Conservation (phyloP, 2,113 vertebrate genomes). For the Herpetotheres cachinnans region DNA sequence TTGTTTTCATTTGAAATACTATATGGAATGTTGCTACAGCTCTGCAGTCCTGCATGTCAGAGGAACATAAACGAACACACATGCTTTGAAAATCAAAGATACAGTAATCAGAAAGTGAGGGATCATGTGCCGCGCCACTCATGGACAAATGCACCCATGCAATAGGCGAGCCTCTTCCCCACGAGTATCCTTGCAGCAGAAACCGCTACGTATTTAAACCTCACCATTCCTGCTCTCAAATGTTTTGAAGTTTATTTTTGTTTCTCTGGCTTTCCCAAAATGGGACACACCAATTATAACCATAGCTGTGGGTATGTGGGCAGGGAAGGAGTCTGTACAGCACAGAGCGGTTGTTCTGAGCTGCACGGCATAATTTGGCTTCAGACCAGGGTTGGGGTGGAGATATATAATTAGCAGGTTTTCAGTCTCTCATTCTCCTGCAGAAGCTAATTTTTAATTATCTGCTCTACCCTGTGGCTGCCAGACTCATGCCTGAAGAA, state of each 20-base stretch:
- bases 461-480: not conserved
- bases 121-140: fast-evolving
- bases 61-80: fast-evolving
- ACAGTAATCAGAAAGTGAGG: not conserved
- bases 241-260: not conserved
- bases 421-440: not conserved
- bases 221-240: not conserved
- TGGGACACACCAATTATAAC: not conserved
- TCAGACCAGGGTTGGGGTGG: not conserved
- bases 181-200: not conserved
- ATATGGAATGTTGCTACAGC: not conserved
- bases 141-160: not conserved
- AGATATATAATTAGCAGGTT: not conserved
- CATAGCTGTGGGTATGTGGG: not conserved
- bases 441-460: not conserved
- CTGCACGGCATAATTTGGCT: fast-evolving
- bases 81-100: not conserved
- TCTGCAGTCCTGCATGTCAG: not conserved
- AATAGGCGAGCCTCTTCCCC: not conserved
- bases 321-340: not conserved
- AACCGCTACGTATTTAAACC: not conserved
- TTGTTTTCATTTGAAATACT: not conserved
- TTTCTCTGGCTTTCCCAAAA: not conserved
- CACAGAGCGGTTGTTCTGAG: not conserved
- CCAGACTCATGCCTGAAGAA: not conserved